Evolutionary conservation across 2,797 vertebrate species (phyloP).

Genomic region (Typhlichthys eigenmanni): DNA sequence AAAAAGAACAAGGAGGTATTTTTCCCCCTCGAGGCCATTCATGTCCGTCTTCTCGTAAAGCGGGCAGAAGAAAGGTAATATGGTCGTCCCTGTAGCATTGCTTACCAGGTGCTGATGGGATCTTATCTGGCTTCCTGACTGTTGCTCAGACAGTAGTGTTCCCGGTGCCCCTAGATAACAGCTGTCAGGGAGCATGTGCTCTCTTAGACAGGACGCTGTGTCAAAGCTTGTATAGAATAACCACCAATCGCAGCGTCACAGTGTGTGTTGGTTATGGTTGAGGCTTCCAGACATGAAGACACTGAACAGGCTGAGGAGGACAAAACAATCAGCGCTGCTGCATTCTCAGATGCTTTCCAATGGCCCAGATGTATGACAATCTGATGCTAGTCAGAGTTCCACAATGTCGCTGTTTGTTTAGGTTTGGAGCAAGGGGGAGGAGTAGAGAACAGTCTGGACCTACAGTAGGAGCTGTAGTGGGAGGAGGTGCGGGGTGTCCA

Average conservation of each 20-base stretch:
- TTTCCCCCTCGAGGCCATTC: slow-evolving; percentile 19
- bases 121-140: slow-evolving; percentile 65
- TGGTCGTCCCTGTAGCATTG: slow-evolving; percentile 27
- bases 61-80: slow-evolving; percentile 30
- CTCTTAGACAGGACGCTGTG: slow-evolving; percentile 14
- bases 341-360: not conserved
- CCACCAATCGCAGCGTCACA: slow-evolving; percentile 22
- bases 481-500: no score
- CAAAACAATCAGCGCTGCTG: not conserved
- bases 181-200: slow-evolving; percentile 32
- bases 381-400: not conserved
- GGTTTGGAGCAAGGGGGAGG: no score
- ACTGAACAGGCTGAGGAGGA: slow-evolving; percentile 2
- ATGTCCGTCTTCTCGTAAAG: slow-evolving; percentile 5
- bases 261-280: slow-evolving; percentile 22
- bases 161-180: slow-evolving; percentile 48
- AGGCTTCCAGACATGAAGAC: slow-evolving; percentile 10
- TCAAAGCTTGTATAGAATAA: slow-evolving; percentile 25
- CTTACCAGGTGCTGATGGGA: slow-evolving; percentile 48
- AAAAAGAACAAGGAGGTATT: not conserved
- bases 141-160: slow-evolving; percentile 45
- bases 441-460: no score
- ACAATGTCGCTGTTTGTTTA: no score
- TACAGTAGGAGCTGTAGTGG: no score
- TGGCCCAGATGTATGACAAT: not conserved